These are phyloP conservation scores for Ceratothoa steindachneri DNA, from an alignment of 2,888 invertebrate species.

Conservation along the genomic window DNA sequence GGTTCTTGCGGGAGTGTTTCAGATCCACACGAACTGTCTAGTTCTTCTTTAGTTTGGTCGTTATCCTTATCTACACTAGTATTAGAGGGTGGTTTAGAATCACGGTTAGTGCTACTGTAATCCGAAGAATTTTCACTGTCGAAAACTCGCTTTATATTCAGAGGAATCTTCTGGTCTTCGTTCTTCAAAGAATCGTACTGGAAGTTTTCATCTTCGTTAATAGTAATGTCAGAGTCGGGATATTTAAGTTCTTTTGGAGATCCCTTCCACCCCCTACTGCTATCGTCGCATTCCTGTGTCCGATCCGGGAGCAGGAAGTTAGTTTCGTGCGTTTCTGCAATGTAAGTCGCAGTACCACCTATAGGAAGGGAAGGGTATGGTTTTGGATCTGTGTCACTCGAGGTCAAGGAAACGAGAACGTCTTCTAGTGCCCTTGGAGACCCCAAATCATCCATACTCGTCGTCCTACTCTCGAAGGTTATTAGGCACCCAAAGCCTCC, in stretches of 20 bases:
- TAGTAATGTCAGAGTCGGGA: background rate
- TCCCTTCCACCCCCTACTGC: too few relatives aligned
- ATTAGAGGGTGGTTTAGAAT: background rate
- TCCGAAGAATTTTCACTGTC: conserved; percentile 41
- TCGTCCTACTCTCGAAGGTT: conserved; percentile 41
- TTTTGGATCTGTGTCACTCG: conserved; percentile 18
- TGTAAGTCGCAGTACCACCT: background rate
- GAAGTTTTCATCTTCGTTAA: conserved; percentile 36
- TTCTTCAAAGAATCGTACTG: conserved; percentile 39
- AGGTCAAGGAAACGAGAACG: conserved; percentile 41
- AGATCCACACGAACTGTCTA: too few relatives aligned
- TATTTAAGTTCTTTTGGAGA: background rate
- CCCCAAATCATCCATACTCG: conserved; percentile 44
- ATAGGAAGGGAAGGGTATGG: background rate
- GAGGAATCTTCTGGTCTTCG: conserved; percentile 28
- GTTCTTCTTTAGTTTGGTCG: background rate
- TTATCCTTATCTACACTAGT: background rate
- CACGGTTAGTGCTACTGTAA: background rate
- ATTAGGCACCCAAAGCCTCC: conserved; percentile 42
- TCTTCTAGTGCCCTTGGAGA: conserved; percentile 43
- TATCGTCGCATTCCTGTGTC: background rate
- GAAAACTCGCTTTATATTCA: conserved; percentile 27
- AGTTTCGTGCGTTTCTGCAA: background rate
- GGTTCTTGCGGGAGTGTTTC: background rate
- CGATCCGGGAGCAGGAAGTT: background rate